phyloP scores from a whole-genome alignment of 2,888 invertebrate genomes.

The Empis stercorea region DNA sequence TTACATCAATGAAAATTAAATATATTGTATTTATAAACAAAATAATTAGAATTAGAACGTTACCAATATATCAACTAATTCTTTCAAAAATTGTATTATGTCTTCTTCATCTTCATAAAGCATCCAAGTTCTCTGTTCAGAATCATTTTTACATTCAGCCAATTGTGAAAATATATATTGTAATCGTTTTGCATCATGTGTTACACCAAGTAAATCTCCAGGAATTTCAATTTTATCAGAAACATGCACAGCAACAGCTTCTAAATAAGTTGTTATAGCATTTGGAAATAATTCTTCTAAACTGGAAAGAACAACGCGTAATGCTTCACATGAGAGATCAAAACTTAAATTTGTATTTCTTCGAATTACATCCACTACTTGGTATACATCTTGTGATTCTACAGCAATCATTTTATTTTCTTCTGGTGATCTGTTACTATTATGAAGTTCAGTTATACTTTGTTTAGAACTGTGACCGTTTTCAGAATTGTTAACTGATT shows the following conservation, averaged over 20 bases:
- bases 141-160: slow-evolving; percentile 83
- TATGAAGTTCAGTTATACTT: too few species aligned
- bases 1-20: too few species aligned
- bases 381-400: slow-evolving; percentile 46
- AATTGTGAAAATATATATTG: slow-evolving; percentile 72
- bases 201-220: slow-evolving; percentile 50
- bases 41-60: too few species aligned
- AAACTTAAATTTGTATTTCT: slow-evolving; percentile 75
- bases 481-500: background rate
- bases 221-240: slow-evolving; percentile 49
- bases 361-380: slow-evolving; percentile 66
- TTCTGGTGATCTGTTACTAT: too few species aligned
- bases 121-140: slow-evolving; percentile 92
- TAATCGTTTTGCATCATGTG: slow-evolving; percentile 72
- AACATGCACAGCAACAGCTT: slow-evolving; percentile 46
- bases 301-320: slow-evolving; percentile 58
- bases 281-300: slow-evolving; percentile 42
- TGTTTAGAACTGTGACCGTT: too few species aligned
- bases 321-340: slow-evolving; percentile 72
- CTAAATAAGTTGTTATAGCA: slow-evolving; percentile 45
- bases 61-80: slow-evolving; percentile 72
- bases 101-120: slow-evolving; percentile 85
- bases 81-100: slow-evolving; percentile 72
- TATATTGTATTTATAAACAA: too few species aligned
- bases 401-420: slow-evolving; percentile 11